A percentile compares a stretch with the other conserved stretches of the same genome.
Conservation (phyloP, 1,140 invertebrate species). For the Drosophila tristis region DNA sequence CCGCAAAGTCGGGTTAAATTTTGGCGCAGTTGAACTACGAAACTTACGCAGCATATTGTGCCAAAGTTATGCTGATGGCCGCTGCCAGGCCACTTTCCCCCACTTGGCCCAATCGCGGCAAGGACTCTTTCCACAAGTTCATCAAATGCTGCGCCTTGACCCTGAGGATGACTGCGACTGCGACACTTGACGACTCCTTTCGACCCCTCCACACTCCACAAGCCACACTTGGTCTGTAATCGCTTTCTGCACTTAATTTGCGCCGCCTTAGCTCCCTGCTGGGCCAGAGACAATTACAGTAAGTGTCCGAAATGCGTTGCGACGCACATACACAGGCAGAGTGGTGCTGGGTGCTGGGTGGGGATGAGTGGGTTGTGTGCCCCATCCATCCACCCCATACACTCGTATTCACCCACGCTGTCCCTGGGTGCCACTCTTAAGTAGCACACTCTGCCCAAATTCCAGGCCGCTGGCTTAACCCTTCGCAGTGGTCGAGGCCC, state of each 20-base stretch:
- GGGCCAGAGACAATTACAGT: slow-evolving; percentile 69
- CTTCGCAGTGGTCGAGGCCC: slow-evolving; percentile 44
- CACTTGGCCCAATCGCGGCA: neutral
- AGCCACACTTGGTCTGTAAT: slow-evolving; percentile 39
- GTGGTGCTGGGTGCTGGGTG: neutral
- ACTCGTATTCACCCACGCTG: neutral
- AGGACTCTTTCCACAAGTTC: slow-evolving; percentile 52
- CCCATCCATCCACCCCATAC: neutral
- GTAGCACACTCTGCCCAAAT: slow-evolving; percentile 67
- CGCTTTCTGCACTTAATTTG: slow-evolving; percentile 78
- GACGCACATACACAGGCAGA: too few relatives aligned
- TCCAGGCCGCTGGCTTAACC: slow-evolving; percentile 64
- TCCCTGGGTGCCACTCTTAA: slow-evolving; percentile 29
- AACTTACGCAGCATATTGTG: slow-evolving; percentile 66
- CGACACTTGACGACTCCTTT: slow-evolving; percentile 27
- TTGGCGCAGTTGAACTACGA: slow-evolving; percentile 49
- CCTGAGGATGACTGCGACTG: slow-evolving; percentile 42
- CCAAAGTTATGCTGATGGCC: slow-evolving; percentile 64
- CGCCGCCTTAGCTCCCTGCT: slow-evolving; percentile 43
- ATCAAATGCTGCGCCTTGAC: slow-evolving; percentile 68
- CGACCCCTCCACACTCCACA: neutral
- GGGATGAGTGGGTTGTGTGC: too few relatives aligned
- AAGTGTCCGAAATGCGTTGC: slow-evolving; percentile 67
- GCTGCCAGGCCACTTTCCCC: neutral
- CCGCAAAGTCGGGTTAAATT: slow-evolving; percentile 29